Base-by-base conservation (phyloP, 1,140 invertebrate genomes). In the Macrostomum lignano region DNA sequence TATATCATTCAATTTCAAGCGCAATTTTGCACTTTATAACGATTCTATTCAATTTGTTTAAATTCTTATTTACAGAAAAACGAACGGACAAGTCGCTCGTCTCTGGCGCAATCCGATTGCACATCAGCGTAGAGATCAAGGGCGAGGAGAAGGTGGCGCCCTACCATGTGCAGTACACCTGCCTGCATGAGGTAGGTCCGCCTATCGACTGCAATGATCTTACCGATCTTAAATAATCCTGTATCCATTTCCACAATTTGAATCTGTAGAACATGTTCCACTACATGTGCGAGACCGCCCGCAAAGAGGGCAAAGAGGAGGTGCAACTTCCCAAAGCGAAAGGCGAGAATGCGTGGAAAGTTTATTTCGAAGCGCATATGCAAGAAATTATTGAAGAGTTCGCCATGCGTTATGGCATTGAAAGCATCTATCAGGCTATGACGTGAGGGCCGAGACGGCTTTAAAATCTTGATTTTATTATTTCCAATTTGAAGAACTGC, bases 341-440 rank as follows among this genome's bases (percentile, higher is more conserved):
- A n/a, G n/a, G n/a, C 11, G 88, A 96, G 48, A 86, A 96, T 44
- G 79, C 77, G 1, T 98, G 91, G 91, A 96, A 94, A 51, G 68
- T 93, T 3, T 98, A 96, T 57, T 98, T 94, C 55, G 86, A 96
- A 51, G 79, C 88, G 43, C 73, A n/a, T n/a, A 76, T 78, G 0
- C 79, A 96, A 50, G 88, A 98, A 51, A 84, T 98, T 31, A 82
- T 94, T 0, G 86, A 96, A 50, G 91, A 99, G 56, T 99, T 99
- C 58, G 84, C 88, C 0, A 98, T 98, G 82, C 67, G 91, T 62
- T 99, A 96, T 57, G 91, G 91, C 15, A 94, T 99, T 40, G 91
- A 99, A 56, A 79, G 74, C 35, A 98, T 99, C 42, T 99, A 96
- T 62, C 84, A 96, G 63, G 88, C 86, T 19, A 94, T 93, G 84